Conservation (phyloP, 2,888 invertebrate species). For the Aleiodes alternator region DNA sequence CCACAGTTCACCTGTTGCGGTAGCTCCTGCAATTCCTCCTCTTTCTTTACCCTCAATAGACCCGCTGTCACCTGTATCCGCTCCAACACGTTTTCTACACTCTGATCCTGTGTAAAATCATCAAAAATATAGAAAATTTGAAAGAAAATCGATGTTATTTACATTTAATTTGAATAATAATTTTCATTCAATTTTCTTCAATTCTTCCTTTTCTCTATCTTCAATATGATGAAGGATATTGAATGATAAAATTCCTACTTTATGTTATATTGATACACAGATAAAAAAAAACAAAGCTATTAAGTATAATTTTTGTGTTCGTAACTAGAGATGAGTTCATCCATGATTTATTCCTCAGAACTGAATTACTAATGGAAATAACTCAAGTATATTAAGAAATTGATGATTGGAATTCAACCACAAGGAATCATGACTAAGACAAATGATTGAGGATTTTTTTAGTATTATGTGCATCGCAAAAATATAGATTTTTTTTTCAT, state of each 20-base stretch:
- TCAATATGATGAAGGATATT: no score
- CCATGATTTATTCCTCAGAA: neutral
- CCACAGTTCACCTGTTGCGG: conserved; percentile 60
- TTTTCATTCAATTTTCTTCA: no score
- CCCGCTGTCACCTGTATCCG: conserved; percentile 71
- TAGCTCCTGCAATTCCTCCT: conserved; percentile 72
- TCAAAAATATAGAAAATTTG: neutral
- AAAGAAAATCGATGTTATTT: neutral
- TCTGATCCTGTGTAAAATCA: conserved; percentile 61
- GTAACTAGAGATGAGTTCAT: no score
- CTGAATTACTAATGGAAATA: neutral
- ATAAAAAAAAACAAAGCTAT: no score
- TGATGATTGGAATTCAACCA: neutral
- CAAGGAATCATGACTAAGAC: conserved; percentile 2
- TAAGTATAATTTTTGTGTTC: no score
- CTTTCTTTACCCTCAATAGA: conserved; percentile 73
- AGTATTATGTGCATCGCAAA: neutral
- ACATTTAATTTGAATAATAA: neutral
- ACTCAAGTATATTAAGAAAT: conserved; percentile 11
- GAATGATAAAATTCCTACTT: no score
- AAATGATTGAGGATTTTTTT: neutral
- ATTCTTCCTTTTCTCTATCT: no score
- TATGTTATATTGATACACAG: no score
- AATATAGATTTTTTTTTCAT: neutral
- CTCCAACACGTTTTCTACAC: conserved; percentile 68